Conservation (phyloP, 1,140 invertebrate species). For the Meloidogyne chitwoodi region DNA sequence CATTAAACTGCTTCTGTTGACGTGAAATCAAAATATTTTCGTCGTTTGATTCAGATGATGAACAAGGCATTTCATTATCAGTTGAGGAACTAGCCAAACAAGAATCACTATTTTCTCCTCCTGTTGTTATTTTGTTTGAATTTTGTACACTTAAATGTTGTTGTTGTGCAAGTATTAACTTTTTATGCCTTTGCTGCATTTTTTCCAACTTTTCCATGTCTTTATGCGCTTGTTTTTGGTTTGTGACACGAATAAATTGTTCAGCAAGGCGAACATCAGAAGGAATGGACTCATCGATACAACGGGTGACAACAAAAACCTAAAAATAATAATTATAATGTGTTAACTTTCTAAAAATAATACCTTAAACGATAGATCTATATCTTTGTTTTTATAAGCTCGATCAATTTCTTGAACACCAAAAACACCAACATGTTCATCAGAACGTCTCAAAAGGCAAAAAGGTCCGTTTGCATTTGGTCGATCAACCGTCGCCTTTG, state of each 20-base stretch:
- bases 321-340: not conserved
- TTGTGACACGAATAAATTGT: conserved; percentile 31
- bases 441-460: conserved; percentile 32
- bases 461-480: conserved; percentile 44
- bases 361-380: conserved; percentile 50
- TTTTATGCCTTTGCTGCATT: conserved; percentile 7
- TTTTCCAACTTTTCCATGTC: conserved; percentile 37
- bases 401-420: conserved; percentile 53
- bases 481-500: conserved; percentile 33
- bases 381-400: conserved; percentile 47
- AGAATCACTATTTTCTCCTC: not conserved
- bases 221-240: conserved; percentile 39
- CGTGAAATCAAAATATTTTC: not conserved
- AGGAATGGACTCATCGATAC: conserved; percentile 20
- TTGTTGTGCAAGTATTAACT: conserved; percentile 12
- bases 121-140: not conserved
- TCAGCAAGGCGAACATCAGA: conserved; percentile 32
- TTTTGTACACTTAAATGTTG: not conserved
- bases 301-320: conserved; percentile 33
- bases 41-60: not conserved
- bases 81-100: not conserved
- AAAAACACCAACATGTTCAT: conserved; percentile 48
- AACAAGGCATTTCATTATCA: not conserved
- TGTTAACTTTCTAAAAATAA: not conserved
- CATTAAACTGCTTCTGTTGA: not conserved